A percentile compares a stretch with the other conserved stretches of the same genome.
Evolutionary conservation across 2,113 vertebrate genomes (phyloP).

Genomic region (Cynopterus brachyotis): DNA sequence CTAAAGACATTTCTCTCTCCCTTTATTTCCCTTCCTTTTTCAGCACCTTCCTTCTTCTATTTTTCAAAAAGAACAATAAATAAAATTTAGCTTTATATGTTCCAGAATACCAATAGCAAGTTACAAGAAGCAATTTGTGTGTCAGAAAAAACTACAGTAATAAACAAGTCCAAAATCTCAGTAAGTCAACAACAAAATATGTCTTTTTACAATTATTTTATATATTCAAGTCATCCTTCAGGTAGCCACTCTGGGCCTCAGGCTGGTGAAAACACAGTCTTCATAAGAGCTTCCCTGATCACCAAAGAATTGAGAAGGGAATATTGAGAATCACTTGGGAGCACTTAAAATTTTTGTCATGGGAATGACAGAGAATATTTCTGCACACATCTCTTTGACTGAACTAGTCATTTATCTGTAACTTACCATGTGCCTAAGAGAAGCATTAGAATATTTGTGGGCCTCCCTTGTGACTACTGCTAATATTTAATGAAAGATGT

Average conservation of each 20-base stretch:
- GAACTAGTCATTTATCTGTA: not conserved
- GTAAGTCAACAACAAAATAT: not conserved
- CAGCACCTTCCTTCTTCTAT: not conserved
- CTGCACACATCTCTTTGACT: not conserved
- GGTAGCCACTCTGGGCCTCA: not conserved
- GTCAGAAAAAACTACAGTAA: not conserved
- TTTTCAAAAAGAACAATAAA: not conserved
- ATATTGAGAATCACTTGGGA: not conserved
- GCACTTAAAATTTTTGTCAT: not conserved
- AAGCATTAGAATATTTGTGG: not conserved
- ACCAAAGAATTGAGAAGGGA: not conserved
- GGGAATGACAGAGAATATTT: not conserved
- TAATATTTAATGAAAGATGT: not conserved
- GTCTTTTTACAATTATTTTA: not conserved
- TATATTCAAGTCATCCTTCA: not conserved
- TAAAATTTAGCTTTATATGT: not conserved
- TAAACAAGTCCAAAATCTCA: constrained; percentile 6
- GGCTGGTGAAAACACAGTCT: not conserved
- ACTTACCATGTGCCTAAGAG: not conserved
- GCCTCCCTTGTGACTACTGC: not conserved
- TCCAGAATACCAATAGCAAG: not conserved
- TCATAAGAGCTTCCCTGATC: not conserved
- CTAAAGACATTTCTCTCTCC: not conserved
- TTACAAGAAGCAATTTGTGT: not conserved
- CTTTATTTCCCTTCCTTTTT: not conserved